A percentile compares a stretch with the other conserved stretches of the same genome.
Conservation (phyloP, 2,113 vertebrate genomes). For the Rhombomys opimus region DNA sequence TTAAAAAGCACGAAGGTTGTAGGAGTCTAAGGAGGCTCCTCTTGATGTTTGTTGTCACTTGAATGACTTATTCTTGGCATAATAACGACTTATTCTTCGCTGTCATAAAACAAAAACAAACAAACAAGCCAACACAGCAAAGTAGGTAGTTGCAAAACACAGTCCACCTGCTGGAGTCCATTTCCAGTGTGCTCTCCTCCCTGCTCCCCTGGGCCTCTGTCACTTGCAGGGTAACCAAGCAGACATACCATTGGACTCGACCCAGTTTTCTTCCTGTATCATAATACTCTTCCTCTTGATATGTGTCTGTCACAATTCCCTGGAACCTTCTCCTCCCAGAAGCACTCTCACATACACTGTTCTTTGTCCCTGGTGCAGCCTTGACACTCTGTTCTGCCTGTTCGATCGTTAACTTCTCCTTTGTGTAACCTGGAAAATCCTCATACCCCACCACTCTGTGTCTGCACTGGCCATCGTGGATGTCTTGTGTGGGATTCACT, state of each 20-base stretch:
- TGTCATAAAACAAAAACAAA: background rate
- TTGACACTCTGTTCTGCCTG: background rate
- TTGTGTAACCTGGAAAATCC: background rate
- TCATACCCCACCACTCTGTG: background rate
- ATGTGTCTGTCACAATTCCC: background rate
- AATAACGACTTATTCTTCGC: no score
- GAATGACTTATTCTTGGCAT: background rate
- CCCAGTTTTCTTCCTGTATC: background rate
- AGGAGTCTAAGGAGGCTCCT: background rate
- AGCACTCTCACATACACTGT: background rate
- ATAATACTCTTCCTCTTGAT: background rate
- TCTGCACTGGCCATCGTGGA: background rate
- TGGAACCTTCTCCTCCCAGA: background rate
- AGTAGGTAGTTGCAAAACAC: background rate
- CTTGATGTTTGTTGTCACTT: background rate
- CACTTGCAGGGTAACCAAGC: background rate
- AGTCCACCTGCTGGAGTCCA: background rate
- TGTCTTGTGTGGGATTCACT: no score
- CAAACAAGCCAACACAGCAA: background rate
- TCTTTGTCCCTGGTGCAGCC: background rate
- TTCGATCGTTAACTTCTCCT: background rate
- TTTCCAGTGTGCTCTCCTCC: background rate
- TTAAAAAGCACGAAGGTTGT: slow-evolving; percentile 39
- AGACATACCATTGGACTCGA: no score
- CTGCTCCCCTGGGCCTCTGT: background rate